Evolutionary conservation across 2,888 invertebrate species (phyloP), one percentile per base, ranked within the genome.

Genomic region (Phaedon cochleariae): DNA sequence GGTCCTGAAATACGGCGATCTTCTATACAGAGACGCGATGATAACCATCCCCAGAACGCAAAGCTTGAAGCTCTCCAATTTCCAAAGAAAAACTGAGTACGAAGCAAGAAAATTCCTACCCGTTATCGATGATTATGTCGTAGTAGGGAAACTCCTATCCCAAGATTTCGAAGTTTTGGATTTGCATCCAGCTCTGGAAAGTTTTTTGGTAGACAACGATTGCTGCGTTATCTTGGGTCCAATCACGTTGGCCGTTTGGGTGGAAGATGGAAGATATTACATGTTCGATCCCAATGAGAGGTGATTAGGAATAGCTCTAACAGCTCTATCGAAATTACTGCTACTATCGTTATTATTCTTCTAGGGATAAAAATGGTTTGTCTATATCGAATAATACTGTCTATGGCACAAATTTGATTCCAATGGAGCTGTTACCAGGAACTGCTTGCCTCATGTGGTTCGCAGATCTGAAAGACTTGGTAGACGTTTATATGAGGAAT

Each of bases 221-320:
- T 74, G 76, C 37, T 77, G 84, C 26, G 74, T 85, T 10, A 65
- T 85, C 0, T 69, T 77, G 10, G 85, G 85, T 0, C 85, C 85
- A 0, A 66, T 82, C 21, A 74, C 74, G 12, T 71, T 85, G 2
- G 82, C 84, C 0, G 74, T 85, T 9, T 85, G 85, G 85, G 73
- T 77, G 3, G 84, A 85, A 70, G 81, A 81, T 58, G 79, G 77
- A 5, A 52, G 74, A 2, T 85, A 75, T 66, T 85, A 81, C 69
- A 83, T 84, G 81, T 85, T 84, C 66, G 85, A 85, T 76, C 83
- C 85, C 0, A 83, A 84, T 67, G 84, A 73, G 82, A 70, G 71
- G 71, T 68, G 51, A n/a, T n/a, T n/a, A n/a, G n/a, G n/a, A n/a
- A n/a, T n/a, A n/a, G n/a, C n/a, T n/a, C n/a, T n/a, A n/a, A n/a